Evolutionary conservation across 2,888 invertebrate species (phyloP), one percentile per base, ranked within the genome.

Genomic region (Orthosia incerta): DNA sequence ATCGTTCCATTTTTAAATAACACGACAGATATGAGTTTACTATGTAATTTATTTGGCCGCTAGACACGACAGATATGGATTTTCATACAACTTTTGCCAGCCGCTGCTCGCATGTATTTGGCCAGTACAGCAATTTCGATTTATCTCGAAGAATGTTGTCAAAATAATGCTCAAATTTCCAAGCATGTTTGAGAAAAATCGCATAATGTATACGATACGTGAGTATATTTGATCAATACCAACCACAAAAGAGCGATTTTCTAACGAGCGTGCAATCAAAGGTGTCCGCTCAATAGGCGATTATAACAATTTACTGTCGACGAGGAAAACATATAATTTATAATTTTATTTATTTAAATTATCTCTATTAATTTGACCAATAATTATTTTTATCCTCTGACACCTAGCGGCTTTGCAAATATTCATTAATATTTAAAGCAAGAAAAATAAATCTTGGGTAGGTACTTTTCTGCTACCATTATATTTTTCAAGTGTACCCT

Each of bases 291-390:
- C 57, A 67, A 77, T 77, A 56, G 60, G 50, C 60, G 66, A 70
- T 70, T 81, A 63, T 45, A 69, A 76, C 50, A 71, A 81, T 82
- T 81, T 78, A 82, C 53, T 65, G 51, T 59, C 53, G 51, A 67
- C 50, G 51, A 67, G 68, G 64, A 72, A 74, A 78, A 71, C 62
- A 18, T 60, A 56, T 64, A 68, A 80, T 51, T 77, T 71, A 71
- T 13, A 39, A 50, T 59, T n/a, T n/a, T n/a, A n/a, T n/a, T n/a
- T n/a, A n/a, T n/a, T n/a, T n/a, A n/a, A n/a, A 71, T 80, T 59
- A 69, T 23, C 64, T 31, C 60, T 61, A 60, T 72, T 51, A 20
- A 39, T 56, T 64, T 65, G 51, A 72, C 53, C 61, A 57, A 71
- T 45, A 62, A 18, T 7, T 50, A 51, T 39, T 26, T 4, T 15